A percentile compares a stretch with the other conserved stretches of the same genome.
Conservation (phyloP, 2,113 vertebrate species). For the Indicator maculatus region DNA sequence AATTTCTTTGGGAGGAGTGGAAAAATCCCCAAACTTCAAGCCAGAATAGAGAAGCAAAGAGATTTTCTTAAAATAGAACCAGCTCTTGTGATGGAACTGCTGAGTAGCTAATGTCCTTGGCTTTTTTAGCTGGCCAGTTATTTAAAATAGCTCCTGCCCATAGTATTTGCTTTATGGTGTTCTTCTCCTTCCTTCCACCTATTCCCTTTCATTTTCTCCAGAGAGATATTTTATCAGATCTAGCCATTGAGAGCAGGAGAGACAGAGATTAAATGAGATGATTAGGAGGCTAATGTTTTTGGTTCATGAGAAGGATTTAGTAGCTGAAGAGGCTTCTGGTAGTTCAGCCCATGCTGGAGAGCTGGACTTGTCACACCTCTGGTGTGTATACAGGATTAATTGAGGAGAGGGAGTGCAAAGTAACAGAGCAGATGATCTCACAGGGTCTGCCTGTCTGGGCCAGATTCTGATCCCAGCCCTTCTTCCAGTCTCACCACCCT, state of each 20-base stretch:
- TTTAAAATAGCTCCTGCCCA: slow-evolving; percentile 71
- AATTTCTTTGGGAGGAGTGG: slow-evolving; percentile 16
- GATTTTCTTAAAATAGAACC: slow-evolving; percentile 62
- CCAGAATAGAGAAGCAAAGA: neutral
- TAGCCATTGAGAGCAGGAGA: neutral
- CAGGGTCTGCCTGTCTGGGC: neutral
- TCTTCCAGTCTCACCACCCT: neutral
- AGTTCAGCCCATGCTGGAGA: neutral
- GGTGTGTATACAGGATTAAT: neutral
- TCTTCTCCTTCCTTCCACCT: slow-evolving; percentile 55
- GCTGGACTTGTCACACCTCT: neutral
- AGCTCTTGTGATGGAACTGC: slow-evolving; percentile 62
- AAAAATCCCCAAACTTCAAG: slow-evolving; percentile 57
- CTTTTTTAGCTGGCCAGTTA: slow-evolving; percentile 67
- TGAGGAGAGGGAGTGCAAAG: neutral
- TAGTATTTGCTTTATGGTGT: slow-evolving; percentile 66
- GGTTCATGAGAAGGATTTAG: neutral
- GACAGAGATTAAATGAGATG: slow-evolving; percentile 20
- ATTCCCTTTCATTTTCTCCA: slow-evolving; percentile 50
- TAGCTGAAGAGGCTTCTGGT: neutral
- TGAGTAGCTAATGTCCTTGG: slow-evolving; percentile 73
- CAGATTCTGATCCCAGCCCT: neutral
- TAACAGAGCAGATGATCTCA: neutral
- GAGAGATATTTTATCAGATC: slow-evolving; percentile 56
- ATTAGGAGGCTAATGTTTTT: neutral